Percentiles rank a stretch among this genome's conserved stretches.
These are phyloP conservation scores for Helleia helle DNA, from an alignment of 2,888 invertebrate species.

Conservation along the genomic window DNA sequence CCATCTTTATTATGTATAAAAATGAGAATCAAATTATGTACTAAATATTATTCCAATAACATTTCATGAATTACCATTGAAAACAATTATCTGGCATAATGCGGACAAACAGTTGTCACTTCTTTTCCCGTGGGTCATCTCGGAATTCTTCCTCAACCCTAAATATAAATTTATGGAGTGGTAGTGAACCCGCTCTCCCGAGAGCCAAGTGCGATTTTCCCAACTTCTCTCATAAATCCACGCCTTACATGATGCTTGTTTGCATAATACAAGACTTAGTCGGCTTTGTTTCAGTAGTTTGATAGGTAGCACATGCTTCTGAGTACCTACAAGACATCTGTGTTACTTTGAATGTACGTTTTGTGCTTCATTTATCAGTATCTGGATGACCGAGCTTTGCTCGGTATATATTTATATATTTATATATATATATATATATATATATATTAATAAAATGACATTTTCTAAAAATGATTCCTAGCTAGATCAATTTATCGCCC, in stretches of 20 bases:
- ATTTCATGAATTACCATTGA: background rate
- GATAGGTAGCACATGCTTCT: constrained; percentile 45
- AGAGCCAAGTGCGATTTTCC: constrained; percentile 52
- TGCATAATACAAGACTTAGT: constrained; percentile 72
- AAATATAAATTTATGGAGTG: constrained; percentile 64
- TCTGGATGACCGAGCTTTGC: no score
- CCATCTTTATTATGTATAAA: no score
- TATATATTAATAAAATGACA: no score
- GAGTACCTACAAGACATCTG: constrained; percentile 25
- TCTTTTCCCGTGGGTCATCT: constrained; percentile 24
- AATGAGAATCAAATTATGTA: no score
- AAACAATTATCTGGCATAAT: constrained; percentile 12
- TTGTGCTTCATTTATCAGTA: background rate
- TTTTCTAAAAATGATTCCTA: no score
- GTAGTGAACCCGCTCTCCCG: constrained; percentile 43
- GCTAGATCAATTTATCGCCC: no score
- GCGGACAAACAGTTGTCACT: constrained; percentile 31
- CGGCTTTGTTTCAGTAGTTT: constrained; percentile 59
- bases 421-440: no score
- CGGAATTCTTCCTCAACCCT: constrained; percentile 35
- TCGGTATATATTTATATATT: no score
- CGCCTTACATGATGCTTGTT: constrained; percentile 71
- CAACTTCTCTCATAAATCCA: constrained; percentile 71
- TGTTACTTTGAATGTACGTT: constrained; percentile 14
- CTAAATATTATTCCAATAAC: background rate